Base-by-base conservation (phyloP, 2,113 vertebrate species). In the Myotis lucifugus region DNA sequence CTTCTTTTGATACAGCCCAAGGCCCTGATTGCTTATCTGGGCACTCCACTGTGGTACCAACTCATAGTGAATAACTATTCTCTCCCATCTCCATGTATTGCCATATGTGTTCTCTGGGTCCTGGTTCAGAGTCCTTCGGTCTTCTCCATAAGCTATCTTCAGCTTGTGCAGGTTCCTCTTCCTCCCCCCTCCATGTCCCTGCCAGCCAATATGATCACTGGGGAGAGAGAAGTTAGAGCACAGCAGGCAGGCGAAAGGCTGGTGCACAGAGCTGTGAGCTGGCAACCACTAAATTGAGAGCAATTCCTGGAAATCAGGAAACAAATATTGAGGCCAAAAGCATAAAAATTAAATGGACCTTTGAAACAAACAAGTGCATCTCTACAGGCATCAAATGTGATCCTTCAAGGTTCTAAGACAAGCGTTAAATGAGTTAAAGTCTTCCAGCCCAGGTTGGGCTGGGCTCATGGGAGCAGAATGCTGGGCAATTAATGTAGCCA, bases 271-370 rank as follows among this genome's bases (percentile, higher is more conserved):
- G 81, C 92, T 90, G 15, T 82, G 87, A 90, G 85, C 77, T 96
- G 82, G 95, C 90, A 96, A 87, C 52, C 14, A 23, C 93, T 96
- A 96, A 95, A 96, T 70, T 93, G 90, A 96, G 92, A 96, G 85
- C 66, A 93, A 74, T 97, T 97, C 96, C 85, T 96, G 94, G 96
- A 97, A 97, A 97, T 93, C 95, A 94, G 95, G 94, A 97, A 96
- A 94, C 74, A 94, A 67, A 83, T 66, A 90, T 95, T 90, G 92
- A 94, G 77, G 93, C 96, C 96, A 97, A 89, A 96, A 88, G 95
- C 96, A 96, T 95, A 84, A 93, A 56, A 96, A 93, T 96, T 93
- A 96, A 96, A 97, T 96, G 10, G 27, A 90, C 85, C 90, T 97
- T 96, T 96, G 85, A 96, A 96, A 93, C 92, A 94, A 97, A 96